A percentile compares a stretch with the other conserved stretches of the same genome.
Conservation (phyloP, 2,113 vertebrate species). For the Desmodus rotundus region DNA sequence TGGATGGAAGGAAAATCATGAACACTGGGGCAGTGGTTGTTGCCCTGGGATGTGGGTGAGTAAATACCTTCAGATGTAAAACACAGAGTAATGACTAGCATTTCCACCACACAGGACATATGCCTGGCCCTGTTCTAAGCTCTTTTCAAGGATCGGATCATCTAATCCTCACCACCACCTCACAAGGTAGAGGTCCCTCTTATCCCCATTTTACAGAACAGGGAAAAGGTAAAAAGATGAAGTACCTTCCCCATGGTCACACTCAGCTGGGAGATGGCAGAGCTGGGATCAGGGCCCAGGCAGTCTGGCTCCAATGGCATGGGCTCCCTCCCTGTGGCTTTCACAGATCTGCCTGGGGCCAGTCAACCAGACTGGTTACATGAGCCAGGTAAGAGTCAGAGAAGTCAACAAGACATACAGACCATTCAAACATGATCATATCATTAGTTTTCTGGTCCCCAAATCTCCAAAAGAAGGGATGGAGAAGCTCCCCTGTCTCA, state of each 20-base stretch:
- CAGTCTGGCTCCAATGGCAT: not conserved
- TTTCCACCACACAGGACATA: fast-evolving
- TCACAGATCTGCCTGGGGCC: not conserved
- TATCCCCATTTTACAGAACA: not conserved
- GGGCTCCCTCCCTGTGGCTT: not conserved
- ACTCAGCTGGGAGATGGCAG: not conserved
- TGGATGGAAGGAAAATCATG: not conserved
- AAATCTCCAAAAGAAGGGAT: not conserved
- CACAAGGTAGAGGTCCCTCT: not conserved
- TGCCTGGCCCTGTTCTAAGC: not conserved
- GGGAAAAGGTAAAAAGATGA: not conserved
- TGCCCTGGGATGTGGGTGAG: not conserved
- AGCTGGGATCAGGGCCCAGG: not conserved
- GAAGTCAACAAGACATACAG: not conserved
- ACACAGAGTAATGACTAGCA: fast-evolving
- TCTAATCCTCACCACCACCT: not conserved
- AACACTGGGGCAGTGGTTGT: not conserved
- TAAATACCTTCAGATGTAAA: fast-evolving
- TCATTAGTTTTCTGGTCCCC: not conserved
- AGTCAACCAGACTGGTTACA: not conserved
- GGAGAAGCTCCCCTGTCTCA: not conserved
- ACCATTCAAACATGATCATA: fast-evolving
- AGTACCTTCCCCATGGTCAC: not conserved
- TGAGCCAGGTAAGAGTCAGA: not conserved
- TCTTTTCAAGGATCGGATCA: not conserved